Conservation (phyloP, 2,797 vertebrate species). For the Threskiornis aethiopicus region DNA sequence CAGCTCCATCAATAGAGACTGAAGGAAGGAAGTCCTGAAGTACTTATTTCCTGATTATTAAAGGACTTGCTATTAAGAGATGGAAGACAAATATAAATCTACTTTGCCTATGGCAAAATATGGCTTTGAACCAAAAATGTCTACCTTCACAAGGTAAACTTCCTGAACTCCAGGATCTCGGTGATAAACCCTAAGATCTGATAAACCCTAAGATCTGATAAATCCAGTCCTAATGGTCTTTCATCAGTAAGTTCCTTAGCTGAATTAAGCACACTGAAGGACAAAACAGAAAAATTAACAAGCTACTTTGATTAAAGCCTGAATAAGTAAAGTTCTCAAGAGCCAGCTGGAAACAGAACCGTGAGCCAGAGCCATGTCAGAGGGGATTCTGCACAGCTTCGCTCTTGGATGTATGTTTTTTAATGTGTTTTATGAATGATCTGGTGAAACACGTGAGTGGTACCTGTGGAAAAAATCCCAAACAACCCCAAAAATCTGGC, state of each 20-base stretch:
- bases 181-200: background rate
- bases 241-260: background rate
- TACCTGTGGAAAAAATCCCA: background rate
- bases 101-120: background rate
- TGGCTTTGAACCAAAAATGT: background rate
- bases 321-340: background rate
- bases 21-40: conserved; percentile 20
- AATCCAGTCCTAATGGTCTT: background rate
- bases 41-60: conserved; percentile 13
- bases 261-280: background rate
- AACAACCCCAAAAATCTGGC: background rate
- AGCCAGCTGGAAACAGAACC: background rate
- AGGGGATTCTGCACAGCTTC: background rate
- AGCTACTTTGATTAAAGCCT: background rate
- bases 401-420: background rate
- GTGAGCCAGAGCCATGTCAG: background rate
- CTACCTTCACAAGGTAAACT: background rate
- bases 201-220: background rate
- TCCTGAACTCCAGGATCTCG: background rate
- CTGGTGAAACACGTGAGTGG: background rate
- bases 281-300: background rate
- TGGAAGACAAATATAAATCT: background rate
- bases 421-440: background rate
- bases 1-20: background rate
- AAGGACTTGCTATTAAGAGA: background rate